phyloP scores from a whole-genome alignment of 1,140 invertebrate genomes.

The Ceratina australensis region DNA sequence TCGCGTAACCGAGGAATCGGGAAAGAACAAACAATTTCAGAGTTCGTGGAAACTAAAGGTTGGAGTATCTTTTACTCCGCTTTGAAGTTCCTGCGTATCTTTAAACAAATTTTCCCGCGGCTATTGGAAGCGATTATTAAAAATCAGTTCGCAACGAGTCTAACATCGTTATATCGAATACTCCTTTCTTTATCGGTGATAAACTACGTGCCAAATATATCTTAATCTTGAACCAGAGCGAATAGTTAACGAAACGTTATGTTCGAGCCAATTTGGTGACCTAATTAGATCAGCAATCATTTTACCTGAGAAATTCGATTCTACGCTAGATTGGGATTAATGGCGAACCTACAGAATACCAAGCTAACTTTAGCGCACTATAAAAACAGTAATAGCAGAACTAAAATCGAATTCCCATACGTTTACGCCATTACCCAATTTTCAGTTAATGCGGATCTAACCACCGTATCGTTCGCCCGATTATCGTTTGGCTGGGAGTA shows the following conservation, averaged over 20 bases:
- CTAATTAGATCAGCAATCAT: neutral
- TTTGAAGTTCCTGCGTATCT: neutral
- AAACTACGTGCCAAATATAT: neutral
- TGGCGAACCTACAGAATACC: no score
- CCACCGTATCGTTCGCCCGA: neutral
- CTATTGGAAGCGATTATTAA: neutral
- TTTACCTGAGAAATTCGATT: no score
- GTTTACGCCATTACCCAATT: no score
- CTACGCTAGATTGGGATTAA: no score
- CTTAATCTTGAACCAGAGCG: neutral
- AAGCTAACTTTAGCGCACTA: no score
- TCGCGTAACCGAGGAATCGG: slow-evolving; percentile 24
- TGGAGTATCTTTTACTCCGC: neutral
- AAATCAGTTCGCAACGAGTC: neutral
- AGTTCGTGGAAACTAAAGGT: slow-evolving; percentile 33
- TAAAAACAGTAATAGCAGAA: no score
- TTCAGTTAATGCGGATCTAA: no score
- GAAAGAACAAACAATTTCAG: slow-evolving; percentile 54
- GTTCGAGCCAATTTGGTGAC: neutral
- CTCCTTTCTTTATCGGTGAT: neutral
- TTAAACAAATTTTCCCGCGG: neutral
- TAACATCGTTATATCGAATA: neutral
- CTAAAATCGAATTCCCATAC: no score
- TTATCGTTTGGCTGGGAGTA: neutral
- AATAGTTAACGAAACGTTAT: neutral